These are phyloP conservation scores for Gastrophysa polygoni DNA, from an alignment of 2,888 invertebrate species.

Conservation along the genomic window DNA sequence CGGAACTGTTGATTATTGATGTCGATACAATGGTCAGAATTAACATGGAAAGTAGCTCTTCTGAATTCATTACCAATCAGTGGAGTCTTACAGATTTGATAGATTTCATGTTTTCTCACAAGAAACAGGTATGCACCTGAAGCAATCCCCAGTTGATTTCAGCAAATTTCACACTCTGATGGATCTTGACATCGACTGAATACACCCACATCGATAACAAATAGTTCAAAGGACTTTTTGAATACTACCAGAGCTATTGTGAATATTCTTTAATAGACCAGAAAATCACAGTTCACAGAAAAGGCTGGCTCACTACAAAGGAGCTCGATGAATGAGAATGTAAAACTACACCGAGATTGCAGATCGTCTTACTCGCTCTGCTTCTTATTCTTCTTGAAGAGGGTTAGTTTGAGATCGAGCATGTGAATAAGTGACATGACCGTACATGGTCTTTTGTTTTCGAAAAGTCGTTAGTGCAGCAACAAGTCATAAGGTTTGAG, in stretches of 20 bases:
- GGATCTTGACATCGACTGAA: conserved; percentile 25
- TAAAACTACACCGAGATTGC: conserved; percentile 40
- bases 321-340: conserved; percentile 36
- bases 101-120: not conserved
- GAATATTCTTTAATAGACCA: conserved; percentile 32
- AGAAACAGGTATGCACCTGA: conserved; percentile 1
- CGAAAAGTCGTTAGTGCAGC: conserved; percentile 26
- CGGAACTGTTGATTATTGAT: no score
- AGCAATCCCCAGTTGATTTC: conserved; percentile 9
- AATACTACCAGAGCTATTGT: conserved; percentile 25
- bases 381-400: conserved; percentile 34
- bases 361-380: conserved; percentile 39
- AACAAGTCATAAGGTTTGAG: conserved; percentile 28
- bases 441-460: conserved; percentile 31
- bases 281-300: conserved; percentile 33
- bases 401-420: conserved; percentile 21
- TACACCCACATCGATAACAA: conserved; percentile 28
- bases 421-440: conserved; percentile 35
- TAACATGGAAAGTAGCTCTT: no score
- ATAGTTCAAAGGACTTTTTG: conserved; percentile 21
- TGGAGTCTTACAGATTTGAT: no score
- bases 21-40: no score
- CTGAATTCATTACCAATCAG: no score
- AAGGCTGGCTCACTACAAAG: conserved; percentile 31
- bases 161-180: conserved; percentile 19